phyloP scores from a whole-genome alignment of 2,888 invertebrate genomes.

The Pecten maximus region DNA sequence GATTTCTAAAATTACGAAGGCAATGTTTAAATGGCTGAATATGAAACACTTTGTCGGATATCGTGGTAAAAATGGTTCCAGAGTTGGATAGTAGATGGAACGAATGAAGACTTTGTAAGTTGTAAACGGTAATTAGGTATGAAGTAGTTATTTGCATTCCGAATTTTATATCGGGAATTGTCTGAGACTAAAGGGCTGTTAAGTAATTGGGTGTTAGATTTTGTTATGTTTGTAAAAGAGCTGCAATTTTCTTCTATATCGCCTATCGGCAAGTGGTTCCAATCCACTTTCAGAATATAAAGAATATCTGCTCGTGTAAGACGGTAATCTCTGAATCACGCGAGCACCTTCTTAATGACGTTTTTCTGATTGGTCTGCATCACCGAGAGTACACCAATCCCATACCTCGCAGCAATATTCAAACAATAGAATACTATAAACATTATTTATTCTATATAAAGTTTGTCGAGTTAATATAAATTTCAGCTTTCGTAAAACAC shows the following conservation, averaged over 20 bases:
- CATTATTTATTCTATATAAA: constrained; percentile 39
- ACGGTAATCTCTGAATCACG: constrained; percentile 41
- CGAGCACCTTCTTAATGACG: constrained; percentile 43
- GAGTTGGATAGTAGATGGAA: constrained; percentile 27
- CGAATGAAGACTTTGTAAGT: neutral
- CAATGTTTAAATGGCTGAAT: no score
- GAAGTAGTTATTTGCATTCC: neutral
- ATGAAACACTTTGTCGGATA: neutral
- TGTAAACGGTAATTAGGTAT: constrained; percentile 34
- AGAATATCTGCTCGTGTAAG: constrained; percentile 37
- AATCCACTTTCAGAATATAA: constrained; percentile 47
- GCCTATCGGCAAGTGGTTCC: constrained; percentile 40
- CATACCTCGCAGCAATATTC: constrained; percentile 49
- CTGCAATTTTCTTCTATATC: constrained; percentile 14
- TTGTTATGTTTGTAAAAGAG: constrained; percentile 44
- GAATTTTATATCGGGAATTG: neutral
- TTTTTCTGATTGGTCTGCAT: constrained; percentile 43
- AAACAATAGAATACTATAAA: constrained; percentile 43
- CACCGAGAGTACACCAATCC: constrained; percentile 40
- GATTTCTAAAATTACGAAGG: no score
- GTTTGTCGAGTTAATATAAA: no score
- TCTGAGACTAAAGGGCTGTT: no score
- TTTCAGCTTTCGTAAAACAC: constrained; percentile 45
- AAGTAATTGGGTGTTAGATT: constrained; percentile 16
- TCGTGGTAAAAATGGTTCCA: constrained; percentile 17